A percentile compares a stretch with the other conserved stretches of the same genome.
Evolutionary conservation across 2,888 invertebrate species (phyloP).

Genomic region (Phragmatobia fuliginosa): DNA sequence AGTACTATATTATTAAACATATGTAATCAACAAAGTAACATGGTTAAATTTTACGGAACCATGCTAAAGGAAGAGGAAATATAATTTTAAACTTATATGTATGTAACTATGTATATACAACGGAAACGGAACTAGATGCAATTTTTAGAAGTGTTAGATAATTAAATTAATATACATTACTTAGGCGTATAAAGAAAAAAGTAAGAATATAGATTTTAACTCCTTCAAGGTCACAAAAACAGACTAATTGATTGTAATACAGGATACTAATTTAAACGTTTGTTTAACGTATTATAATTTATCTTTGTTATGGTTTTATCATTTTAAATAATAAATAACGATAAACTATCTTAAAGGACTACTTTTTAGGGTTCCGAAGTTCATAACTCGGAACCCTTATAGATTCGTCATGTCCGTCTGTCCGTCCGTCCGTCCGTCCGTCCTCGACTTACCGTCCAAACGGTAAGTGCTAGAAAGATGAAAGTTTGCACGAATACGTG

Average conservation of each 20-base stretch:
- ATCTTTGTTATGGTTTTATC: not conserved
- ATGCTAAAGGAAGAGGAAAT: slow-evolving; percentile 40
- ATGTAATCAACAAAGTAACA: slow-evolving; percentile 3
- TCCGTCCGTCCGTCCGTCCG: no score
- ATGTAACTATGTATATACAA: slow-evolving; percentile 29
- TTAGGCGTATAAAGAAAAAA: not conserved
- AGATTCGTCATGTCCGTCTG: no score
- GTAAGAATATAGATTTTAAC: not conserved
- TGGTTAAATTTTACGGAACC: slow-evolving; percentile 22
- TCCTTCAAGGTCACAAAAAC: not conserved
- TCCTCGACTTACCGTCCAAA: no score
- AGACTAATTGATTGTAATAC: not conserved
- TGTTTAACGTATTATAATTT: not conserved
- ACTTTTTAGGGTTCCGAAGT: no score
- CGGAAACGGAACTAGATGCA: slow-evolving; percentile 40
- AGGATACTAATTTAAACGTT: not conserved
- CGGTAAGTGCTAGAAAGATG: no score
- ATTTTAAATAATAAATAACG: not conserved
- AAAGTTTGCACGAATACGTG: no score
- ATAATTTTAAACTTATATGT: slow-evolving; percentile 27
- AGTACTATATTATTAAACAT: no score
- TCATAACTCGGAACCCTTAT: no score
- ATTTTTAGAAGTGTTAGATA: slow-evolving; percentile 9
- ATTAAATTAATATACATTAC: slow-evolving; percentile 3
- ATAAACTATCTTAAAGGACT: not conserved